phyloP scores from a whole-genome alignment of 2,113 vertebrate species.

The Vicugna pacos region DNA sequence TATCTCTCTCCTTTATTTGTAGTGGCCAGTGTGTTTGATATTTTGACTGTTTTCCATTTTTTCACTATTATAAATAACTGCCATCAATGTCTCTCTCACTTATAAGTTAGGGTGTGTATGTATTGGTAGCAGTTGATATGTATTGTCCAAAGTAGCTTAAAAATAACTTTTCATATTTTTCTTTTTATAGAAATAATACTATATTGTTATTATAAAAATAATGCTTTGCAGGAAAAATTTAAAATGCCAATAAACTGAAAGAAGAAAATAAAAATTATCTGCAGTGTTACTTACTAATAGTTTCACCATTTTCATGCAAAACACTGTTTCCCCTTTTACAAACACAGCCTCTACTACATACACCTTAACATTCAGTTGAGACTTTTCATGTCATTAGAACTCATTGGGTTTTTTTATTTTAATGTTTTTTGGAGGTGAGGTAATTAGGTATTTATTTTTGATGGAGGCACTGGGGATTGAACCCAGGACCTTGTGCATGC shows the following conservation, averaged over 20 bases:
- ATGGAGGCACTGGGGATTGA: too few species aligned
- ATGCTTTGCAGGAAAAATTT: neutral
- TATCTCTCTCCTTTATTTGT: neutral
- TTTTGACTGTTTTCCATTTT: neutral
- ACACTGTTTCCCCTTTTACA: neutral
- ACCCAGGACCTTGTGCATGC: too few species aligned
- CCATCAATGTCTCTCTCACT: neutral
- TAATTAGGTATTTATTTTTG: too few species aligned
- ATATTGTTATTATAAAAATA: slow-evolving; percentile 31
- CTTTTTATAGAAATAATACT: slow-evolving; percentile 41
- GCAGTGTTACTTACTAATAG: neutral
- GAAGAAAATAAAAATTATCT: slow-evolving; percentile 5
- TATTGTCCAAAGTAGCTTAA: neutral
- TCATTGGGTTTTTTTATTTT: too few species aligned
- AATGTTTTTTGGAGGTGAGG: too few species aligned
- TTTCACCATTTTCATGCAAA: neutral
- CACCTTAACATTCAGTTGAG: neutral
- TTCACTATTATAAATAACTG: neutral
- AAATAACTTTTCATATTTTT: neutral
- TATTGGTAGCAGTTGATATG: neutral
- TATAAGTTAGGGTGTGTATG: neutral
- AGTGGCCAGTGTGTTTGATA: neutral
- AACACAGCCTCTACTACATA: neutral
- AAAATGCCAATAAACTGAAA: neutral
- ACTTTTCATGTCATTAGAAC: neutral